Percentiles rank a stretch among this genome's conserved stretches.
These are phyloP conservation scores for Antennarius striatus DNA, from an alignment of 2,113 vertebrate genomes.

Conservation along the genomic window DNA sequence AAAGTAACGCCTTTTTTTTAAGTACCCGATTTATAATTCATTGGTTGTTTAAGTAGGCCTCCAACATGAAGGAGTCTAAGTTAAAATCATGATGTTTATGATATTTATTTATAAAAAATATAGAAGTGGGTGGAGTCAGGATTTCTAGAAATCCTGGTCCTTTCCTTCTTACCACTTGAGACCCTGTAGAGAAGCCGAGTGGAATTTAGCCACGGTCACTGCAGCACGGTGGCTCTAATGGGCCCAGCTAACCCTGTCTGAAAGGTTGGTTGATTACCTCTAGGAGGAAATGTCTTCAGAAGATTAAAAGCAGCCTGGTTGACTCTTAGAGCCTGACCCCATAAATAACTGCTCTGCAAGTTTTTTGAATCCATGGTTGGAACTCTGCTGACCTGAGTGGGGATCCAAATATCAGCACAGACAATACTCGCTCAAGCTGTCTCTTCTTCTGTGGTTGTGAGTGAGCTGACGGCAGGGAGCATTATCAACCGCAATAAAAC, in stretches of 20 bases:
- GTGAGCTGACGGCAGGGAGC: too few species aligned
- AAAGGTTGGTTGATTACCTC: conserved; percentile 55
- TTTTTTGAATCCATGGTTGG: too few species aligned
- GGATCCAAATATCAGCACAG: too few species aligned
- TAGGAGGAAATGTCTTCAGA: conserved; percentile 49
- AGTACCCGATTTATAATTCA: conserved; percentile 5
- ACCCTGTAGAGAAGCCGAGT: conserved; percentile 26
- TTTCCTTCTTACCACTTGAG: conserved; percentile 33
- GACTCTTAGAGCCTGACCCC: conserved; percentile 3
- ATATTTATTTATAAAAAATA: too few species aligned
- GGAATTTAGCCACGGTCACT: conserved; percentile 55
- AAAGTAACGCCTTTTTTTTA: conserved; percentile 23
- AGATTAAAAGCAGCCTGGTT: conserved; percentile 49
- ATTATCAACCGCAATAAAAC: too few species aligned
- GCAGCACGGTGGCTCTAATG: conserved; percentile 45
- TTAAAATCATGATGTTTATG: too few species aligned
- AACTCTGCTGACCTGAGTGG: too few species aligned
- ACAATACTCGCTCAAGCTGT: too few species aligned
- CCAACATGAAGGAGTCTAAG: too few species aligned
- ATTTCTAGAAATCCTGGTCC: conserved; percentile 28
- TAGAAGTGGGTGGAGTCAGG: too few species aligned
- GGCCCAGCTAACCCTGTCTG: conserved; percentile 34
- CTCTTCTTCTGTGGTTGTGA: too few species aligned
- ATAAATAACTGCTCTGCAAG: too few species aligned
- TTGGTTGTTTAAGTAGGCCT: not conserved